These are phyloP conservation scores for Drosophila cognata DNA, from an alignment of 2,888 invertebrate species.

Conservation along the genomic window DNA sequence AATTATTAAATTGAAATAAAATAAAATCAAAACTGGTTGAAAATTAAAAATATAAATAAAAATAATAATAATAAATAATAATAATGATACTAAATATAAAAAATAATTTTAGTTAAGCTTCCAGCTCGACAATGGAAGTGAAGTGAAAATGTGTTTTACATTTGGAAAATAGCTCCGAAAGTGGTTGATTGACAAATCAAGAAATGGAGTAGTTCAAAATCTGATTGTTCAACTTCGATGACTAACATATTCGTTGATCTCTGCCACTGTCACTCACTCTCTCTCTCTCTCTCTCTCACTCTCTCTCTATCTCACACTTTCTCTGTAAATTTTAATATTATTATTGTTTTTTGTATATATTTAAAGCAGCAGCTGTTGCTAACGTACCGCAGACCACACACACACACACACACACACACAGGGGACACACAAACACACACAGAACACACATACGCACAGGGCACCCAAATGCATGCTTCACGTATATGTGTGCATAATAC, in stretches of 20 bases:
- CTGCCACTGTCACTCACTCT: not conserved
- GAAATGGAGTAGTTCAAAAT: not conserved
- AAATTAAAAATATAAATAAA: not conserved
- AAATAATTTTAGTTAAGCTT: not conserved
- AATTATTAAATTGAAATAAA: not conserved
- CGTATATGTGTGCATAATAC: slow-evolving; percentile 11
- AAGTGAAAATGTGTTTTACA: not conserved
- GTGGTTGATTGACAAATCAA: not conserved
- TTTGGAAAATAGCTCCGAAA: not conserved
- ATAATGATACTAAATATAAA: too few species aligned
- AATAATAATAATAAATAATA: too few species aligned
- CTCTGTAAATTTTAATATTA: not conserved
- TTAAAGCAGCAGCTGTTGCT: slow-evolving; percentile 43
- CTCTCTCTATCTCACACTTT: not conserved
- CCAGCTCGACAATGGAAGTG: not conserved
- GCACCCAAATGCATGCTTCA: not conserved
- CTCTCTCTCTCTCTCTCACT: not conserved
- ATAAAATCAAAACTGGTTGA: not conserved
- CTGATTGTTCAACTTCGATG: not conserved
- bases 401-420: not conserved
- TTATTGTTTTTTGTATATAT: not conserved
- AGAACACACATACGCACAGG: not conserved
- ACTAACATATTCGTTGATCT: not conserved
- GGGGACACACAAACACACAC: too few species aligned
- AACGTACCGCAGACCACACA: slow-evolving; percentile 27